These are phyloP conservation scores for Nyctibius grandis DNA, from an alignment of 2,797 vertebrate species.

Conservation along the genomic window DNA sequence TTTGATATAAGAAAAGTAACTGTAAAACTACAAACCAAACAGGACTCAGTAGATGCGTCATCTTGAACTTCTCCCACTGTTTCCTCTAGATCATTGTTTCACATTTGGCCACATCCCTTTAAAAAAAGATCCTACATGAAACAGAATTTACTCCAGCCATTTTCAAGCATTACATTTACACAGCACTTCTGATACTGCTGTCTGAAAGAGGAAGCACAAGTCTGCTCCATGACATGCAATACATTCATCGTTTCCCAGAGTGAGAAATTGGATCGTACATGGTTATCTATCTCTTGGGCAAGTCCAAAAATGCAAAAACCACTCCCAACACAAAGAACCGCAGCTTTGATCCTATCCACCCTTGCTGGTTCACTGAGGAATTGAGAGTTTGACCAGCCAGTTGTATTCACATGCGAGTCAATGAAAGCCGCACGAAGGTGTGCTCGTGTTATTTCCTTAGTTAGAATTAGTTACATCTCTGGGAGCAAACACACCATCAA, in stretches of 20 bases:
- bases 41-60: neutral
- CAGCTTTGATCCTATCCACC: neutral
- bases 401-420: accelerated
- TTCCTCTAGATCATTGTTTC: neutral
- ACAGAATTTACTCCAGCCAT: slow-evolving; percentile 32
- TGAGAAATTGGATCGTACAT: accelerated
- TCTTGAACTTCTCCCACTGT: neutral
- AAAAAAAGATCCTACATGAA: neutral
- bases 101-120: neutral
- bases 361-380: neutral
- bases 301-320: neutral
- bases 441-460: accelerated
- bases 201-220: neutral
- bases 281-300: neutral
- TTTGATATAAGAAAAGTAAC: neutral
- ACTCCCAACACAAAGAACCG: accelerated
- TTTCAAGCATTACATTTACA: slow-evolving; percentile 21
- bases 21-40: neutral
- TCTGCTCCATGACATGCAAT: neutral
- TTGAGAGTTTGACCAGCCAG: neutral
- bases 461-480: neutral
- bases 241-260: neutral
- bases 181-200: neutral
- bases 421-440: neutral
- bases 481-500: neutral